These are phyloP conservation scores for Dinothrombium tinctorium DNA, from an alignment of 1,140 invertebrate genomes.

Conservation along the genomic window DNA sequence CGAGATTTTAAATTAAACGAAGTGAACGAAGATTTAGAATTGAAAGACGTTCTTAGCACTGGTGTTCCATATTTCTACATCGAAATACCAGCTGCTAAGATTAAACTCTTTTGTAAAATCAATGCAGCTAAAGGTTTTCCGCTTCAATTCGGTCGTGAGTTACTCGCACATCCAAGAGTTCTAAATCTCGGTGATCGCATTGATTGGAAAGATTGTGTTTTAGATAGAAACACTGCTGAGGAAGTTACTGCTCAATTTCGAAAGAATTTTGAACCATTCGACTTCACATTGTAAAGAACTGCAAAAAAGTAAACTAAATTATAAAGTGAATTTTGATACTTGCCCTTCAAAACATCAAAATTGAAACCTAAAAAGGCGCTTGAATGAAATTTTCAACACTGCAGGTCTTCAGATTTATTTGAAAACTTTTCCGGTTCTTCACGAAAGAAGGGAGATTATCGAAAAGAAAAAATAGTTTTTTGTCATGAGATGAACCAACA, in stretches of 20 bases:
- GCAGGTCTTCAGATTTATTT: too few relatives aligned
- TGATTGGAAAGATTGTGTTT: slow-evolving; percentile 71
- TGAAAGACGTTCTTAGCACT: slow-evolving; percentile 4
- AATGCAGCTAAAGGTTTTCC: slow-evolving; percentile 6
- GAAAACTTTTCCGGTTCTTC: too few relatives aligned
- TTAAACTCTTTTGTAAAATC: not conserved
- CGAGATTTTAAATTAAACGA: slow-evolving; percentile 2
- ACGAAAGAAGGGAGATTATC: too few relatives aligned
- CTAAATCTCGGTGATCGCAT: slow-evolving; percentile 60
- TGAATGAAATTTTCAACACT: too few relatives aligned
- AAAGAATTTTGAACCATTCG: slow-evolving; percentile 50
- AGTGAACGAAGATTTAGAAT: not conserved
- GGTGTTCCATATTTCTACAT: slow-evolving; percentile 70
- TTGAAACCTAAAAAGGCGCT: too few relatives aligned
- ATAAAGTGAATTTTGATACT: too few relatives aligned
- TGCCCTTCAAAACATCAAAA: too few relatives aligned
- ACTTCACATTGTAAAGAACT: slow-evolving; percentile 35
- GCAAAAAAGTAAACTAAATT: too few relatives aligned
- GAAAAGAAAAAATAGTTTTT: too few relatives aligned
- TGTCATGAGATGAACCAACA: too few relatives aligned
- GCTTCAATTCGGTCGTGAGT: slow-evolving; percentile 35
- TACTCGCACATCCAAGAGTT: slow-evolving; percentile 49
- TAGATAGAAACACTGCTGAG: slow-evolving; percentile 47
- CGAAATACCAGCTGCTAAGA: not conserved
- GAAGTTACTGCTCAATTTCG: slow-evolving; percentile 43